Conservation (phyloP, 92 coral and sea anemone species). For the Paramuricea clavata region DNA sequence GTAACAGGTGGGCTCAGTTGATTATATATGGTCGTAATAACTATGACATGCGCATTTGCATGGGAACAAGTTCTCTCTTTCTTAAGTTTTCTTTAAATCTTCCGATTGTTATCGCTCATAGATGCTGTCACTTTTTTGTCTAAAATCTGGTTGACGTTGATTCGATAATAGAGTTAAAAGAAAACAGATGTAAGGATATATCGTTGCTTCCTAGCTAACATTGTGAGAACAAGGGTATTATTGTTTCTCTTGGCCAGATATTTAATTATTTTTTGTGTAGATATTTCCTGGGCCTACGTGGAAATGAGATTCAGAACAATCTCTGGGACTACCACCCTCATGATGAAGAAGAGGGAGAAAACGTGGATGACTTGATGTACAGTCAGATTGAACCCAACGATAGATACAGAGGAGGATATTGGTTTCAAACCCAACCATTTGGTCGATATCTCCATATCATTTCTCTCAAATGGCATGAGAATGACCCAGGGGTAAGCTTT, state of each 20-base stretch:
- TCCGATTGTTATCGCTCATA: too few species aligned
- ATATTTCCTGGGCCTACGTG: constrained; percentile 26
- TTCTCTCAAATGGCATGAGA: constrained; percentile 8
- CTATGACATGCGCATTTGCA: too few species aligned
- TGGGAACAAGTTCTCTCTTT: too few species aligned
- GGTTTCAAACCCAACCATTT: constrained; percentile 3
- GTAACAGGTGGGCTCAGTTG: too few species aligned
- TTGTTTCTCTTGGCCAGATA: not conserved
- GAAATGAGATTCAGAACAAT: constrained; percentile 39
- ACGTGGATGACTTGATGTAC: not conserved
- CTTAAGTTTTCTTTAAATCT: too few species aligned
- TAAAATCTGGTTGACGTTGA: too few species aligned
- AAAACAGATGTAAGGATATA: too few species aligned
- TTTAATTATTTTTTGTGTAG: too few species aligned
- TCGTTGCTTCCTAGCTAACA: too few species aligned
- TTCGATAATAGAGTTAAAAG: too few species aligned
- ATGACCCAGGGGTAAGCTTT: too few species aligned
- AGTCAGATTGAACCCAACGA: constrained; percentile 29
- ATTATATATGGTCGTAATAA: not conserved
- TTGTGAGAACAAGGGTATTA: not conserved
- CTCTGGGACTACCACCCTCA: constrained; percentile 38
- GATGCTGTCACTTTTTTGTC: too few species aligned
- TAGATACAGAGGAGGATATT: constrained; percentile 26
- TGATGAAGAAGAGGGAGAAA: not conserved
- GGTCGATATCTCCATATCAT: constrained; percentile 41